Evolutionary conservation across 2,797 vertebrate genomes (phyloP).

Genomic region (Rhynchonycteris naso): DNA sequence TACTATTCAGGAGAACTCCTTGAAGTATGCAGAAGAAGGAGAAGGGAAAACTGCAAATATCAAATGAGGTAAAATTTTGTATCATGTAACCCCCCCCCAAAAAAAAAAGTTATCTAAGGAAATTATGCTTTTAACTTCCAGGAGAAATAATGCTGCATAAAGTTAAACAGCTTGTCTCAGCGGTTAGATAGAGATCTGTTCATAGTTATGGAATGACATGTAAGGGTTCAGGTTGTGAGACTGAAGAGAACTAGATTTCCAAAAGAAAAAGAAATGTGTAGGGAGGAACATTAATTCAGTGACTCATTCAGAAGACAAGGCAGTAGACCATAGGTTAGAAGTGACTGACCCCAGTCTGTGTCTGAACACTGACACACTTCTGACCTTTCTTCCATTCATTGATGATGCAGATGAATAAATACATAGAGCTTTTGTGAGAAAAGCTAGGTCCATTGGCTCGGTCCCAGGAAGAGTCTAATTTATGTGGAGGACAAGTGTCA

Average conservation of each 20-base stretch:
- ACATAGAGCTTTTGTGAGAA: background rate
- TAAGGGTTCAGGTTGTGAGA: background rate
- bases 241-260: background rate
- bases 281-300: background rate
- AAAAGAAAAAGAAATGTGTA: background rate
- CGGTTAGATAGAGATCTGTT: background rate
- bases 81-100: background rate
- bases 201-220: background rate
- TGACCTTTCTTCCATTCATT: background rate
- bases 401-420: background rate
- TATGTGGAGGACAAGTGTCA: background rate
- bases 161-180: background rate
- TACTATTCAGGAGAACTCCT: background rate
- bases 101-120: background rate
- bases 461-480: background rate
- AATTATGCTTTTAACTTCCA: background rate
- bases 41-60: background rate
- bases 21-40: background rate
- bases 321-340: background rate
- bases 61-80: background rate
- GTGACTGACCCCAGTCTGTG: background rate
- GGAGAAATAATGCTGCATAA: background rate
- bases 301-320: background rate
- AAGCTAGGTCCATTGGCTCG: background rate
- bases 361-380: background rate